A percentile compares a stretch with the other conserved stretches of the same genome.
Conservation (phyloP, 2,888 invertebrate genomes). For the Timema podura region DNA sequence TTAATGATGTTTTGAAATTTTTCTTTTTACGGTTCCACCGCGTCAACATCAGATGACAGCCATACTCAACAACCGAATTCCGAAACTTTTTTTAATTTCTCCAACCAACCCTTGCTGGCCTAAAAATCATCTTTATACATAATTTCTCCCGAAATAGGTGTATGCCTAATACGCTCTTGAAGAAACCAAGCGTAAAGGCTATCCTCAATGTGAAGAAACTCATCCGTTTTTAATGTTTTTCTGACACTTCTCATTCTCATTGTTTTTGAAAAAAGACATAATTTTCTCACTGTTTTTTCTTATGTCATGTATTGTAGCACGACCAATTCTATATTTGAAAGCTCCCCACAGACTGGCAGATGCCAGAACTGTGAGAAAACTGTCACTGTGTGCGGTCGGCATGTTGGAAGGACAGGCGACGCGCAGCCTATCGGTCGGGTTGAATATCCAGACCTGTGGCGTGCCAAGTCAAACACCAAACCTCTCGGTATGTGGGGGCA, state of each 20-base stretch:
- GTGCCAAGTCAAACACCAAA: no score
- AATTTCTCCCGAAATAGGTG: constrained; percentile 6
- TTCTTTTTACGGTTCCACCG: constrained; percentile 22
- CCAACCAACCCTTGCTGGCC: background rate
- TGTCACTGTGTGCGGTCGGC: no score
- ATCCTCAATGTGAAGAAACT: constrained; percentile 15
- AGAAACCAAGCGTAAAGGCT: background rate
- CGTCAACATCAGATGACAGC: constrained; percentile 21
- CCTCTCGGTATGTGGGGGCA: no score
- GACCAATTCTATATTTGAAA: background rate
- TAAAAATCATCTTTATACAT: background rate
- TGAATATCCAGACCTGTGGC: no score
- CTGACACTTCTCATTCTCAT: constrained; percentile 1
- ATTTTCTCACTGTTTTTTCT: background rate
- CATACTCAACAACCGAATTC: constrained; percentile 12
- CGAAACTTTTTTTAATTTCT: constrained; percentile 1
- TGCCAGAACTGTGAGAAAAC: no score
- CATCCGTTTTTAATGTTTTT: constrained; percentile 3
- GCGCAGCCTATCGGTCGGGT: no score
- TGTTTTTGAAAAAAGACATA: background rate
- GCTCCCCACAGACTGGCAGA: no score
- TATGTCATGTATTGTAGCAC: background rate
- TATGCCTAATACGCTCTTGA: background rate
- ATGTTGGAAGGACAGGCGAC: no score
- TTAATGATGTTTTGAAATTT: constrained; percentile 18